Base-by-base conservation (phyloP, 2,797 vertebrate genomes). In the Bryconaethiops microstoma region DNA sequence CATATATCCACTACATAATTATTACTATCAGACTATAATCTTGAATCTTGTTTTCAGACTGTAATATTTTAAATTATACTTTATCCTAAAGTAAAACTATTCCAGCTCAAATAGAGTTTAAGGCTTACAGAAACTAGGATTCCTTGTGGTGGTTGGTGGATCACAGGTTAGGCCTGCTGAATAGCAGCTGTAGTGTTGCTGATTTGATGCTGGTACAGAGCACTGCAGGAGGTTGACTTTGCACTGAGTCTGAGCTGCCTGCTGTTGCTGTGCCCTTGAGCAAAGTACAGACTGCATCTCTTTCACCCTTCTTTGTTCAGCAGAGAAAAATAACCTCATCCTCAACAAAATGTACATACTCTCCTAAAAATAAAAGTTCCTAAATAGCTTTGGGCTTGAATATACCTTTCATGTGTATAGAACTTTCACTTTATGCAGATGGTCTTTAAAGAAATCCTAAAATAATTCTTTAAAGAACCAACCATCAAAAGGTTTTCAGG, bases 261-360 rank as follows among this genome's bases (percentile, higher is more conserved):
- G 65, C 65, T 50, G 40, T 48, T 40, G 63, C 19, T 7, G 42
- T 40, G 50, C 12, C 19, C 14, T 67, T 69, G 52, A 23, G 48
- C 54, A 50, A 70, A 45, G 54, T 57, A 78, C 76, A 70, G 39
- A 57, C 59, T 4, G 17, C 55, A 79, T 48, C 65, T 48, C 1
- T 65, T 76, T 14, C 25, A 65, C 23, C 50, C 68, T 25, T 71
- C 4, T 60, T 39, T 72, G 76, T 29, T 77, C 54, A 69, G 9
- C 1, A 25, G 9, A 29, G 52, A 4, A 69, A 62, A 70, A 19
- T 48, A 48, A 45, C 40, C 2, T 21, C 25, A 35, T 13, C 25
- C 62, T 17, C 1, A 35, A 39, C n/a, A 14, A 35, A 39, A 64
- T 17, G 7, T 29, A 62, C 12, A 62, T 29, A 5, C 19, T 1